phyloP scores from a whole-genome alignment of 2,888 invertebrate genomes.

The Sinohyriopsis cumingii region DNA sequence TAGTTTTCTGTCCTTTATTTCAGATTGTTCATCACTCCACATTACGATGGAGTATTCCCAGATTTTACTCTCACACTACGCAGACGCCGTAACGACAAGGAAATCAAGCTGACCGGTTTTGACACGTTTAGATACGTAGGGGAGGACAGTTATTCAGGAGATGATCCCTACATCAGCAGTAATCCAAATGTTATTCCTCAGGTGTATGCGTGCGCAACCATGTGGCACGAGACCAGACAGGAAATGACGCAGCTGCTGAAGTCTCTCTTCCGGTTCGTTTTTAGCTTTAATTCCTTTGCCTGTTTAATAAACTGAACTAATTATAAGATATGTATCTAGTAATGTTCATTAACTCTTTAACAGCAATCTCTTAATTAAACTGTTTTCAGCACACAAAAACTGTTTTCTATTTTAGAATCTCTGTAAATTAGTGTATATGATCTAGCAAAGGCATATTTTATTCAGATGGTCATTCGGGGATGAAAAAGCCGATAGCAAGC shows the following conservation, averaged over 20 bases:
- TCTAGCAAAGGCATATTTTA: too few species aligned
- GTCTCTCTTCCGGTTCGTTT: slow-evolving; percentile 78
- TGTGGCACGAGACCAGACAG: slow-evolving; percentile 99
- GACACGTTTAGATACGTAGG: slow-evolving; percentile 54
- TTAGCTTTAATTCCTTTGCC: too few species aligned
- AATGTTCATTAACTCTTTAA: too few species aligned
- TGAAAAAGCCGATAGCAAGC: too few species aligned
- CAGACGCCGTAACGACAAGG: slow-evolving; percentile 88
- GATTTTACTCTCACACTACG: slow-evolving; percentile 97
- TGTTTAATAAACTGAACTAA: too few species aligned
- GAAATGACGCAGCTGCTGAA: slow-evolving; percentile 82
- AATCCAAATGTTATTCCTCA: slow-evolving; percentile 47
- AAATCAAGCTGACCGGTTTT: slow-evolving; percentile 50
- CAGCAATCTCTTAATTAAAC: too few species aligned
- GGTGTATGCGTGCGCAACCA: slow-evolving; percentile 97
- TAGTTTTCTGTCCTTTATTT: slow-evolving; percentile 3
- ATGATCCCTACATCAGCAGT: slow-evolving; percentile 26
- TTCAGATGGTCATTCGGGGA: too few species aligned
- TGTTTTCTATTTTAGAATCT: too few species aligned
- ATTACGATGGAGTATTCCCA: slow-evolving; percentile 88
- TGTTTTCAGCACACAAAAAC: too few species aligned
- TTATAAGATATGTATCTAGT: too few species aligned
- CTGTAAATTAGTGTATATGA: too few species aligned
- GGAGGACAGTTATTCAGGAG: slow-evolving; percentile 43
- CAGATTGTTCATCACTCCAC: slow-evolving; percentile 60